phyloP scores from a whole-genome alignment of 2,888 invertebrate species.

The Diachrysia chrysitis region DNA sequence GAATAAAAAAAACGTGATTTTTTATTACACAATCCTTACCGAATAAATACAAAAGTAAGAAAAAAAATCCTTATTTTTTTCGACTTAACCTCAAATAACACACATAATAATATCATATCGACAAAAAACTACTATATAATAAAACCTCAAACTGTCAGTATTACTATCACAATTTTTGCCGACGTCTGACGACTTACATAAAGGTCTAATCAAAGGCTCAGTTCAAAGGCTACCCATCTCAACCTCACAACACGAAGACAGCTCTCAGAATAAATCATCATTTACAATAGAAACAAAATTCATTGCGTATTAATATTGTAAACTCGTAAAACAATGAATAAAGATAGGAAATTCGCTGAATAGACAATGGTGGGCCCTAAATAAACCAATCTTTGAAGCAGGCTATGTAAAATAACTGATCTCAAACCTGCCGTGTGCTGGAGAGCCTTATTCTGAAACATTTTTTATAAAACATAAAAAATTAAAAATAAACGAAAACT shows the following conservation, averaged over 20 bases:
- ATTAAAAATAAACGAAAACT: not conserved
- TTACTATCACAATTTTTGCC: conserved; percentile 26
- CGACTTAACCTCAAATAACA: not conserved
- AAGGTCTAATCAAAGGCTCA: conserved; percentile 32
- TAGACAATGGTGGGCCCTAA: conserved; percentile 58
- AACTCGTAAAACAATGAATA: conserved; percentile 63
- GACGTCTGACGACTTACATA: conserved; percentile 18
- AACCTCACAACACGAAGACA: conserved; percentile 40
- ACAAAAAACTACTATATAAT: conserved; percentile 13
- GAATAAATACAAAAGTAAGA: too few relatives aligned
- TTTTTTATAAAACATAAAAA: not conserved
- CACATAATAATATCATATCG: conserved; percentile 9
- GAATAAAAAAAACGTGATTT: too few relatives aligned
- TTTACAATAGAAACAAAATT: conserved; percentile 66
- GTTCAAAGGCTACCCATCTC: conserved; percentile 55
- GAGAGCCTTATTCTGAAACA: conserved; percentile 50
- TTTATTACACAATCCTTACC: too few relatives aligned
- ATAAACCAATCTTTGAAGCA: conserved; percentile 61
- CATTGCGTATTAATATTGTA: conserved; percentile 64
- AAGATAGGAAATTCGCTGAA: conserved; percentile 64
- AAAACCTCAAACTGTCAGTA: conserved; percentile 7
- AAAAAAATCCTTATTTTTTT: too few relatives aligned
- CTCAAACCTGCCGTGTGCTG: conserved; percentile 47
- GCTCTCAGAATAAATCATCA: conserved; percentile 63
- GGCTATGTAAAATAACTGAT: conserved; percentile 62